Evolutionary conservation across 2,113 vertebrate species (phyloP).

Genomic region (Dicrurus megarhynchus): DNA sequence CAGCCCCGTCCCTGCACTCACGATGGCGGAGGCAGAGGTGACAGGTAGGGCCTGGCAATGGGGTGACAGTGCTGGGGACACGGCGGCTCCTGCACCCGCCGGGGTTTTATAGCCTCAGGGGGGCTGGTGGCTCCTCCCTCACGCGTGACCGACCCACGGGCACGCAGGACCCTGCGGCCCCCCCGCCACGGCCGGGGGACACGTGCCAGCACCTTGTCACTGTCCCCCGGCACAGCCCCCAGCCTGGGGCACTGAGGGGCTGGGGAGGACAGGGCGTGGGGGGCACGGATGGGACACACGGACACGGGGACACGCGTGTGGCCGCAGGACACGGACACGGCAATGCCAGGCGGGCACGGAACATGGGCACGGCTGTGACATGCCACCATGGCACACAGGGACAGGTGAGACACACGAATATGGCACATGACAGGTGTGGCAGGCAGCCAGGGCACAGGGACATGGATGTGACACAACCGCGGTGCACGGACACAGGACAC

Average conservation of each 20-base stretch:
- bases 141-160: background rate
- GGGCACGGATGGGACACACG: background rate
- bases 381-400: background rate
- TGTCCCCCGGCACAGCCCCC: background rate
- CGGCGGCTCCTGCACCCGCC: background rate
- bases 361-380: background rate
- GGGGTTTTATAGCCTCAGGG: background rate
- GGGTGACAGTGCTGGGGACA: conserved; percentile 41
- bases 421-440: fast-evolving
- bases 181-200: background rate
- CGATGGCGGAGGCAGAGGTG: background rate
- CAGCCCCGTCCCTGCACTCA: background rate
- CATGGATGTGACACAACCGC: too few species aligned
- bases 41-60: background rate
- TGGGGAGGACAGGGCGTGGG: background rate
- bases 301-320: background rate
- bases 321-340: background rate
- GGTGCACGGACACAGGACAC: fast-evolving
- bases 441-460: background rate
- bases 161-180: background rate
- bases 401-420: fast-evolving
- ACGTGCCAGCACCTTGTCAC: background rate
- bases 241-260: fast-evolving
- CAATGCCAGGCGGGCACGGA: background rate
- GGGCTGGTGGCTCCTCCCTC: conserved; percentile 15